Evolutionary conservation across 2,113 vertebrate species (phyloP).

Genomic region (Corythoichthys intestinalis): DNA sequence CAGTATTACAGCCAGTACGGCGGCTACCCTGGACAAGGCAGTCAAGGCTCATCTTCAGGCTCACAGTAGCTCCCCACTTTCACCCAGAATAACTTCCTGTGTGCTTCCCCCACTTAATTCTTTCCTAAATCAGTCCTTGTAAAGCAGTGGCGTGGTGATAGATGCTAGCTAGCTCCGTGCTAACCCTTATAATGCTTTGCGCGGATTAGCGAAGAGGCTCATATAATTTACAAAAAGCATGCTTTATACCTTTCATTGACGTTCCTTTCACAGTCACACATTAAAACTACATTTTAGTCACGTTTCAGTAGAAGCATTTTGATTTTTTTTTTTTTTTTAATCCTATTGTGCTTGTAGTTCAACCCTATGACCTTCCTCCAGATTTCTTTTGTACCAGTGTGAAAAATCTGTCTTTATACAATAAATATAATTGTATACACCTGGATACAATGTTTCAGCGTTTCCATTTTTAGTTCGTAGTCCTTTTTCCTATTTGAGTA

Average conservation of each 20-base stretch:
- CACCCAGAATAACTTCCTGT: constrained; percentile 34
- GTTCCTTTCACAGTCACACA: constrained; percentile 36
- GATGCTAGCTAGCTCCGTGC: constrained; percentile 48
- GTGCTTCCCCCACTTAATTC: constrained; percentile 34
- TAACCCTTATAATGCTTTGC: constrained; percentile 51
- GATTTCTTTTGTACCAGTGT: constrained; percentile 77
- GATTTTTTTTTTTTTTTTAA: constrained; percentile 59
- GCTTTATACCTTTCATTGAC: constrained; percentile 46
- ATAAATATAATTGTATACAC: constrained; percentile 62
- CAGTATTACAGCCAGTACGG: constrained; percentile 88
- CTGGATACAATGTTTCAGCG: neutral
- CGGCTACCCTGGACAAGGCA: constrained; percentile 80
- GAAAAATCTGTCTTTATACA: constrained; percentile 65
- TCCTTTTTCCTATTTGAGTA: too few species aligned
- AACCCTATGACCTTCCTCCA: constrained; percentile 65
- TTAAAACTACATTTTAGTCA: constrained; percentile 42
- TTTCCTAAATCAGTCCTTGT: too few species aligned
- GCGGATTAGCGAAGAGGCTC: constrained; percentile 26
- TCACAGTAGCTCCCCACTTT: constrained; percentile 68
- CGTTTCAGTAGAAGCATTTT: constrained; percentile 49
- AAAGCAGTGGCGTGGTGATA: constrained; percentile 51
- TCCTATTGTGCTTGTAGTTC: constrained; percentile 57
- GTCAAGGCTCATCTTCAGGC: constrained; percentile 71
- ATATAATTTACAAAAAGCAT: constrained; percentile 42
- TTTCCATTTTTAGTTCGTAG: neutral